Evolutionary conservation across 1,140 invertebrate species (phyloP), one percentile per base, ranked within the genome.

Genomic region (Parasteatoda tepidariorum): DNA sequence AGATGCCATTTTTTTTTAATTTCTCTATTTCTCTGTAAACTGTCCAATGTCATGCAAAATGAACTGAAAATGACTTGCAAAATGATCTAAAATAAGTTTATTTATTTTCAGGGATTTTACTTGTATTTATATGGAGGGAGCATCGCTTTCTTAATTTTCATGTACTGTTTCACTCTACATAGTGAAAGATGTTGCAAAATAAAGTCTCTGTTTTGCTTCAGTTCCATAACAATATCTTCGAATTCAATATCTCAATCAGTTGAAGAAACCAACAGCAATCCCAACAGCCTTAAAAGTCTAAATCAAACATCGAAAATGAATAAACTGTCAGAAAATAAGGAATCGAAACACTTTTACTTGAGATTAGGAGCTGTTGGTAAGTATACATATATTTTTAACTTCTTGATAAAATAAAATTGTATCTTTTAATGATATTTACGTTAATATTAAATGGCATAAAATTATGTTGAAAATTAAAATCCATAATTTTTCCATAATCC

Each of bases 281-380:
- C 11, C 13, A 71, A 31, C 24, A 71, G 48, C 24, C 13, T 13
- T n/a, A 71, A 31, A 15, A 71, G 48, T 24, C 6, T 71, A 2
- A 57, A 71, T 26, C 38, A 54, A 28, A 6, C 41, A 18, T 18
- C 31, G 1, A 57, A 74, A 31, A 18, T 30, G 54, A 83, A 73
- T 22, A 73, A 66, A 84, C 13, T 75, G 15, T 28, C 18, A 22
- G 82, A 62, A 48, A 13, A 15, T 11, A 24, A 33, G 74, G 85
- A 87, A 30, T 96, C 96, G 85, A 95, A 95, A 11, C 96, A 95
- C 87, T 97, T 97, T 90, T 98, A 98, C 88, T 90, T 98, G 15
- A 91, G 96, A 86, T 96, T 97, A 93, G 96, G 96, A 3, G 96
- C 95, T 55, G 95, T 97, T 79, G 82, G 82, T 84, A 64, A 55